Evolutionary conservation across 1,140 invertebrate genomes (phyloP).

Genomic region (Branchinecta lindahli): DNA sequence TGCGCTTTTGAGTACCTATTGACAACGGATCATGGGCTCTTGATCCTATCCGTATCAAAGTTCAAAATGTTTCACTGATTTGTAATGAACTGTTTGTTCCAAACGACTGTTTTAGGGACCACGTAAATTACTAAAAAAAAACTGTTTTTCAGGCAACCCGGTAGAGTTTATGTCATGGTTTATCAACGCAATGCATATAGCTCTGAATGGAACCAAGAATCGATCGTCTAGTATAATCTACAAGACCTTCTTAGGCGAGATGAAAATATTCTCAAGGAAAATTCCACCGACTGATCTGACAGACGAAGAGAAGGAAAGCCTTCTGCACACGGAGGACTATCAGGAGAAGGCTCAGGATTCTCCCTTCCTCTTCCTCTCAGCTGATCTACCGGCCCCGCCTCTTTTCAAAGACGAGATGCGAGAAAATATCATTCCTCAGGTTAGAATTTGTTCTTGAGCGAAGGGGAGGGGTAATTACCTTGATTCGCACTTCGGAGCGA

Average conservation of each 20-base stretch:
- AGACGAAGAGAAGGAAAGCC: constrained; percentile 64
- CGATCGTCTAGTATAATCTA: constrained; percentile 77
- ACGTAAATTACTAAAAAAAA: not conserved
- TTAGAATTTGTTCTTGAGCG: constrained; percentile 26
- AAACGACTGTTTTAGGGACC: too few relatives aligned
- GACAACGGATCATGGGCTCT: too few relatives aligned
- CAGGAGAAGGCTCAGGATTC: constrained; percentile 69
- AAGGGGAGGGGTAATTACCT: too few relatives aligned
- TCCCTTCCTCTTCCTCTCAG: constrained; percentile 87
- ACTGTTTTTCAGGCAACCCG: constrained; percentile 58
- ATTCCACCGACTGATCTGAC: constrained; percentile 83
- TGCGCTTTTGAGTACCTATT: too few relatives aligned
- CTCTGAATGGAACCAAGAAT: constrained; percentile 72
- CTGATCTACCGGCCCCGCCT: constrained; percentile 88
- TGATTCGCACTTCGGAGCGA: too few relatives aligned
- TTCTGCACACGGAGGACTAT: constrained; percentile 70
- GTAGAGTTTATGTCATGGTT: constrained; percentile 95
- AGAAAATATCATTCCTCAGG: constrained; percentile 97
- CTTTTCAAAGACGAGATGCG: constrained; percentile 92
- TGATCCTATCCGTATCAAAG: too few relatives aligned
- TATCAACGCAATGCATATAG: constrained; percentile 77
- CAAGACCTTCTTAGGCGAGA: constrained; percentile 84
- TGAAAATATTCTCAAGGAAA: constrained; percentile 87
- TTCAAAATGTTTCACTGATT: too few relatives aligned
- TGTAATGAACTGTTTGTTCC: too few relatives aligned